Percentiles rank a stretch among this genome's conserved stretches.
Conservation (phyloP, 2,797 vertebrate species). For the Dermochelys coriacea region DNA sequence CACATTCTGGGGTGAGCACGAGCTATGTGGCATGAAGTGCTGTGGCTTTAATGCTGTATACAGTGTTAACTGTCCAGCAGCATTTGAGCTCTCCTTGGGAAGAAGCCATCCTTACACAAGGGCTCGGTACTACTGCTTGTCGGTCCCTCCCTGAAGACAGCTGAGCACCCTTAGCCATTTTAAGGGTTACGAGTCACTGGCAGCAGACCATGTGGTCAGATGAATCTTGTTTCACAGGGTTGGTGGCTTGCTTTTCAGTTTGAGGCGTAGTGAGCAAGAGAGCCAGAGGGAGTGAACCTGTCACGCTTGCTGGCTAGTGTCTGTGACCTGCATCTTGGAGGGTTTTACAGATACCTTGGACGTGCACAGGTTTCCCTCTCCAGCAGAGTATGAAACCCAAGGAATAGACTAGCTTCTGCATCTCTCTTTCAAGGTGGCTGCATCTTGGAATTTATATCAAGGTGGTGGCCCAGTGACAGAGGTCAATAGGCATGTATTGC, state of each 20-base stretch:
- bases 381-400: background rate
- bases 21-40: background rate
- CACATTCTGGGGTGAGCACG: background rate
- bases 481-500: background rate
- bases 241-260: background rate
- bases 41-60: background rate
- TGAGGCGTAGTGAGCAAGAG: background rate
- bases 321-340: background rate
- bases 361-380: background rate
- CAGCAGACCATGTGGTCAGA: background rate
- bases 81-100: background rate
- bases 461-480: background rate
- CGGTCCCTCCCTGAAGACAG: rapidly evolving
- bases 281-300: background rate
- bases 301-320: background rate
- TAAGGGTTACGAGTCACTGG: background rate
- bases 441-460: background rate
- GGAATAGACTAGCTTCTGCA: background rate
- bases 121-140: background rate
- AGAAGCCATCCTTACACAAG: background rate
- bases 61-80: background rate
- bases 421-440: background rate
- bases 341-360: background rate
- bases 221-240: background rate
- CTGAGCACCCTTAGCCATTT: background rate